These are phyloP conservation scores for Silurus glanis DNA, from an alignment of 2,113 vertebrate genomes.

Conservation along the genomic window DNA sequence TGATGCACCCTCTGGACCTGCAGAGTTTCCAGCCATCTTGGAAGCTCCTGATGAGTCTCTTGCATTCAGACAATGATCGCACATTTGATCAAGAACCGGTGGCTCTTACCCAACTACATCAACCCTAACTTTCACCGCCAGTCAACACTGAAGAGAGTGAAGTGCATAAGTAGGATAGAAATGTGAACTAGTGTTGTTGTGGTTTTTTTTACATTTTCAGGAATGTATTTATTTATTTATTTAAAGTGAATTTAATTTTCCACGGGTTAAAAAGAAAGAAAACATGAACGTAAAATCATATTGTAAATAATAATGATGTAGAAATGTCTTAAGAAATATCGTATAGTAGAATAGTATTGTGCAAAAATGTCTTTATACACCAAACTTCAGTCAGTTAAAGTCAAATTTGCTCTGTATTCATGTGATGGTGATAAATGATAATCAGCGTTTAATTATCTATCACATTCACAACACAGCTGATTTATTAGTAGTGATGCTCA, in stretches of 20 bases:
- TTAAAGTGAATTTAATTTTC: no score
- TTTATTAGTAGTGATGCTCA: neutral
- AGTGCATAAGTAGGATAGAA: neutral
- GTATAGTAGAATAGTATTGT: neutral
- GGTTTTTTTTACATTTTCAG: neutral
- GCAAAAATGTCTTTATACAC: neutral
- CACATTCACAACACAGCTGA: neutral
- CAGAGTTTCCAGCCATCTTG: conserved; percentile 92
- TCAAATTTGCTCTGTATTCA: neutral
- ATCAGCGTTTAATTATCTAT: neutral
- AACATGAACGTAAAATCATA: neutral
- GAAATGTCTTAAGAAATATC: neutral
- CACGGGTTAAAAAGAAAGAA: neutral
- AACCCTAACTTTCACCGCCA: neutral
- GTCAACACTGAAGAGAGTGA: neutral
- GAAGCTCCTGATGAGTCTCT: conserved; percentile 91
- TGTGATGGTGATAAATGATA: neutral
- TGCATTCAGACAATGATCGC: conserved; percentile 90
- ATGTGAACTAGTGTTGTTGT: neutral
- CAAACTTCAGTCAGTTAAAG: neutral
- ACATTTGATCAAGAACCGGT: conserved; percentile 91
- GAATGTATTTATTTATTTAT: neutral
- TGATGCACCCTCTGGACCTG: conserved; percentile 87
- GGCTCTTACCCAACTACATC: conserved; percentile 52
- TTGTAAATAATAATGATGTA: neutral